phyloP scores from a whole-genome alignment of 30 jellyfish, hydroid and myxozoan species.

The Cassiopea xamachana region DNA sequence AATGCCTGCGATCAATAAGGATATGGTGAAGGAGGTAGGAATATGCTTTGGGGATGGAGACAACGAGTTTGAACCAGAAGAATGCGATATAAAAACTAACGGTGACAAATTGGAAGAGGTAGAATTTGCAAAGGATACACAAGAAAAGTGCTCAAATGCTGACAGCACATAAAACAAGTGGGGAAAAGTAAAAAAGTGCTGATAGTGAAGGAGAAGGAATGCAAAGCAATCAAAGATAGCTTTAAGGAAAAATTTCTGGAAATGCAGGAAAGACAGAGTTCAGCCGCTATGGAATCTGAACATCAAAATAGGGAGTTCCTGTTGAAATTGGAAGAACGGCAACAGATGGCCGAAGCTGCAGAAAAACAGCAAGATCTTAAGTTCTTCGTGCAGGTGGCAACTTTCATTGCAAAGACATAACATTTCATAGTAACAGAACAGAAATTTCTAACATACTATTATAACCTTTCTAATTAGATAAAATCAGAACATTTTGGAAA shows the following conservation, averaged over 20 bases:
- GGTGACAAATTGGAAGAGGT: neutral
- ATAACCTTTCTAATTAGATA: neutral
- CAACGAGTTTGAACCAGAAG: neutral
- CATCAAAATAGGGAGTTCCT: constrained; percentile 7
- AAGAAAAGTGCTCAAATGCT: neutral
- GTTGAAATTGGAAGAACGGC: constrained; percentile 23
- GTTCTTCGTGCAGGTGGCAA: constrained; percentile 29
- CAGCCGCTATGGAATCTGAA: constrained; percentile 17
- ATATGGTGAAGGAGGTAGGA: constrained; percentile 20
- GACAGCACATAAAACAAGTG: neutral
- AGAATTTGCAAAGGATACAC: neutral
- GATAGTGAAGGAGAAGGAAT: neutral
- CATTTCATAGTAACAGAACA: neutral
- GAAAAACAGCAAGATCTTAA: constrained; percentile 19
- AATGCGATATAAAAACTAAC: neutral
- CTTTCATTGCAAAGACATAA: constrained; percentile 17
- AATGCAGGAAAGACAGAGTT: constrained; percentile 29
- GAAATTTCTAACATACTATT: neutral
- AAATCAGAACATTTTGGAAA: neutral
- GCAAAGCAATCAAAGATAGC: neutral
- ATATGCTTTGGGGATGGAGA: neutral
- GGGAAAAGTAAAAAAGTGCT: neutral
- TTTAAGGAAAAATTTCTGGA: constrained; percentile 22
- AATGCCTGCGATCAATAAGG: neutral
- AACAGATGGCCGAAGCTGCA: constrained; percentile 29